Evolutionary conservation across 2,888 invertebrate species (phyloP), one percentile per base, ranked within the genome.

Genomic region (Eurytoma adleriae): DNA sequence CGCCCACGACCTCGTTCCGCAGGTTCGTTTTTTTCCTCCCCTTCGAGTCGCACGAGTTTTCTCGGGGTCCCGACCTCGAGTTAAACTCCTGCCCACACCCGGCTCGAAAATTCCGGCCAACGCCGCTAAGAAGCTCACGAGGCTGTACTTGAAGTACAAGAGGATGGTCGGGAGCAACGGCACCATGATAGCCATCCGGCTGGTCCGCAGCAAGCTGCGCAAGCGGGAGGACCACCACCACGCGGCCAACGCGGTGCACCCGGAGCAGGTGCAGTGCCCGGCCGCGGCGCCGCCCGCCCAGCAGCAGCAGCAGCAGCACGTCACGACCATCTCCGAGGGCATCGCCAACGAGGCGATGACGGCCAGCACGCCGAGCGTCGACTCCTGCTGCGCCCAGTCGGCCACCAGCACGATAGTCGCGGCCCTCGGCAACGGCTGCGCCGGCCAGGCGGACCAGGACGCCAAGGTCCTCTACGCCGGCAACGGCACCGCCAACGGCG

Each of bases 131-230:
- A 90, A 88, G 85, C 86, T 90, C 82, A 84, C 87, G 85, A 88
- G 86, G 85, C 87, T 90, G 86, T 89, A 87, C 86, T 84, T 85
- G 73, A 90, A 87, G 84, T 87, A 85, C 90, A 94, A 93, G 89
- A 94, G 93, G 90, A 96, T 96, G 96, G 96, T 96, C 92, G 96
- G 96, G 92, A 95, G 94, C 92, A 95, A 95, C 92, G 95, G 95
- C 91, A 95, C 95, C 91, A 94, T 96, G 94, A 95, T 95, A 92
- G 96, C 96, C 91, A 95, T 96, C 91, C 96, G 96, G 92, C 95
- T 96, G 94, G 96, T 96, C 92, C 96, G 96, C 94, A 96, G 96
- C 92, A 96, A 96, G 93, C 93, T 96, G 92, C 94, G 96, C 89
- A 96, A 96, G 92, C 94, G 96, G 87, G 96, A 96, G 92, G 96